Evolutionary conservation across 1,140 invertebrate species (phyloP).

Genomic region (Drosophila varians): DNA sequence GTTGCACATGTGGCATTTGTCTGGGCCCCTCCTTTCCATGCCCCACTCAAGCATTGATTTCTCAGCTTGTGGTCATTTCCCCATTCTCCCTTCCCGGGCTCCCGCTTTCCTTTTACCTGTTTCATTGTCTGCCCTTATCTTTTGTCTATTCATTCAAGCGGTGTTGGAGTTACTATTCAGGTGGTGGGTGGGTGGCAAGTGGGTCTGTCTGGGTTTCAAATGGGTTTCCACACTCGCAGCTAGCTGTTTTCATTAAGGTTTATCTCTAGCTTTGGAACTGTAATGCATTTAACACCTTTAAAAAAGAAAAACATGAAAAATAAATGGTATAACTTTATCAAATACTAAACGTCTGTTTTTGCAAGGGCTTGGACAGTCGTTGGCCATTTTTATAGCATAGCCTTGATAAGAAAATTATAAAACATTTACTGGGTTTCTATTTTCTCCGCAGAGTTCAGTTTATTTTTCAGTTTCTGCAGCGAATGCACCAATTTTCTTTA

Average conservation of each 20-base stretch:
- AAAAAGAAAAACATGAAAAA: not conserved
- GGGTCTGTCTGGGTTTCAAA: constrained; percentile 24
- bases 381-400: not conserved
- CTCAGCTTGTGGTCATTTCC: constrained; percentile 57
- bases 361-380: too few relatives aligned
- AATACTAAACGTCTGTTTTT: too few relatives aligned
- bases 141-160: constrained; percentile 22
- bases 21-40: constrained; percentile 6
- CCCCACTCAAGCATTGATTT: constrained; percentile 56
- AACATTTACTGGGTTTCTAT: constrained; percentile 1
- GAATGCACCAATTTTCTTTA: constrained; percentile 31
- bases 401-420: not conserved
- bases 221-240: not conserved
- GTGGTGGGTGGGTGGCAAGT: not conserved
- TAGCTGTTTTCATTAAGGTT: constrained; percentile 17
- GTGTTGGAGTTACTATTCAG: constrained; percentile 17
- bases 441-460: constrained; percentile 15
- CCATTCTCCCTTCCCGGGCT: not conserved
- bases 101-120: constrained; percentile 17
- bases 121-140: constrained; percentile 27
- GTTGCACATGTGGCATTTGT: constrained; percentile 72
- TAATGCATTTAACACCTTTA: constrained; percentile 12
- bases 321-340: too few relatives aligned
- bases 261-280: constrained; percentile 13
- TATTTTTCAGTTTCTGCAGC: constrained; percentile 7